Evolutionary conservation across 2,113 vertebrate species (phyloP).

Genomic region (Rousettus leschenaultii): DNA sequence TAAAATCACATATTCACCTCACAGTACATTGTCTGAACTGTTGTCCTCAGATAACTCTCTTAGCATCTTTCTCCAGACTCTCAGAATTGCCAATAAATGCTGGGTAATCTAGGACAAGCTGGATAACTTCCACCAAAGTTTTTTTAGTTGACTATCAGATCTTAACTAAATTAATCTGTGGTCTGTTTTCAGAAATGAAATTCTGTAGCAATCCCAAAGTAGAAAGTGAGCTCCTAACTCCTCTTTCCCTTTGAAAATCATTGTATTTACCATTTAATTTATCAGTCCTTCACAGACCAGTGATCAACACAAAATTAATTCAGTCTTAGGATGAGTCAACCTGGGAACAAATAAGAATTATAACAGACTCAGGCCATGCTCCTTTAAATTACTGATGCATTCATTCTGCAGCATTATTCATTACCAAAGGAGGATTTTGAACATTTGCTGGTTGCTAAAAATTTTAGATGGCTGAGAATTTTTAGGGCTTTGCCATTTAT

Average conservation of each 20-base stretch:
- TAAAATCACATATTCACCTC: neutral
- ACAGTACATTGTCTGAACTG: neutral
- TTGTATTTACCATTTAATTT: constrained; percentile 63
- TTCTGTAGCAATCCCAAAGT: constrained; percentile 40
- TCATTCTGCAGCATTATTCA: neutral
- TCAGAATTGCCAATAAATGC: neutral
- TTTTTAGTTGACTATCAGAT: constrained; percentile 44
- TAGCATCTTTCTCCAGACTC: neutral
- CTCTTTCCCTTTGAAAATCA: constrained; percentile 28
- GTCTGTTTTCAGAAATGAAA: constrained; percentile 61
- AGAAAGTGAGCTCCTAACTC: neutral
- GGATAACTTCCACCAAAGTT: constrained; percentile 17
- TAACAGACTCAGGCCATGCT: neutral
- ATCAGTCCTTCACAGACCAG: constrained; percentile 52
- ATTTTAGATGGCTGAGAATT: neutral
- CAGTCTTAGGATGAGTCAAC: neutral
- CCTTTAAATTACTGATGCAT: neutral
- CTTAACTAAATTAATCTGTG: constrained; percentile 61
- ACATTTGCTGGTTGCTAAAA: constrained; percentile 18
- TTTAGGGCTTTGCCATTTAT: constrained; percentile 17
- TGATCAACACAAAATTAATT: constrained; percentile 58
- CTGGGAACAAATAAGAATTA: constrained; percentile 22
- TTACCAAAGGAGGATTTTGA: neutral
- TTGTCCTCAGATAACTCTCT: constrained; percentile 36
- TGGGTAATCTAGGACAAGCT: constrained; percentile 34